These are phyloP conservation scores for Troglohyphantes excavatus DNA, from an alignment of 2,888 invertebrate genomes.

Conservation along the genomic window DNA sequence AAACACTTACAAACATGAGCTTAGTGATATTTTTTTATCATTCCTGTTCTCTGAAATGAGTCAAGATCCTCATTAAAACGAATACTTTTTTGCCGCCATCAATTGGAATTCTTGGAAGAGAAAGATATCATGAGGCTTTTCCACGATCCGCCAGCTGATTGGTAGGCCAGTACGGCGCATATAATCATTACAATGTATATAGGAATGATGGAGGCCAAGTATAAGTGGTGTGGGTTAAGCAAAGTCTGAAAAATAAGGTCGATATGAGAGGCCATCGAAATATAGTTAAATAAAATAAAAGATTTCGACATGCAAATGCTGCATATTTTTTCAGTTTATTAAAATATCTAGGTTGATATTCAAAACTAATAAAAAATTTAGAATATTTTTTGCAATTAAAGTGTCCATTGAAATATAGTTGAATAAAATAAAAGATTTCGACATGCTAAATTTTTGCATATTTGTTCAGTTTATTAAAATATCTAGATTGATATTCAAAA, in stretches of 20 bases:
- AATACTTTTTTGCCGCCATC: constrained; percentile 40
- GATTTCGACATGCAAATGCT: neutral
- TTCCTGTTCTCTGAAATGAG: constrained; percentile 44
- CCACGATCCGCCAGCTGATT: constrained; percentile 81
- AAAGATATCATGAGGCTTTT: constrained; percentile 68
- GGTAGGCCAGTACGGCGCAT: constrained; percentile 85
- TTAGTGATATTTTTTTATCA: constrained; percentile 35
- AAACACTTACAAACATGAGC: constrained; percentile 76
- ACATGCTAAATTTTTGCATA: too few species aligned
- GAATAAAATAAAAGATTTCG: too few species aligned
- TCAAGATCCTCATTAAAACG: constrained; percentile 40
- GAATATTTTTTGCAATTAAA: too few species aligned
- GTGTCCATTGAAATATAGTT: too few species aligned
- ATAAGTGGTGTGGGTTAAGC: constrained; percentile 88
- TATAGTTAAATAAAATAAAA: neutral
- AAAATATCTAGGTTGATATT: too few species aligned
- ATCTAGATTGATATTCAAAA: too few species aligned
- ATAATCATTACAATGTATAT: constrained; percentile 87
- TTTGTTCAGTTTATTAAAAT: too few species aligned
- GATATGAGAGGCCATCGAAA: neutral
- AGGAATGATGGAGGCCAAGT: constrained; percentile 88
- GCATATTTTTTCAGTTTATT: too few species aligned
- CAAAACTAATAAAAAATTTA: too few species aligned
- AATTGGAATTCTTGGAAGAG: constrained; percentile 68
- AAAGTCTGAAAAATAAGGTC: constrained; percentile 85